Percentiles rank a stretch among this genome's conserved stretches.
Evolutionary conservation across 1,140 invertebrate genomes (phyloP).

Genomic region (Caenorhabditis briggsae): DNA sequence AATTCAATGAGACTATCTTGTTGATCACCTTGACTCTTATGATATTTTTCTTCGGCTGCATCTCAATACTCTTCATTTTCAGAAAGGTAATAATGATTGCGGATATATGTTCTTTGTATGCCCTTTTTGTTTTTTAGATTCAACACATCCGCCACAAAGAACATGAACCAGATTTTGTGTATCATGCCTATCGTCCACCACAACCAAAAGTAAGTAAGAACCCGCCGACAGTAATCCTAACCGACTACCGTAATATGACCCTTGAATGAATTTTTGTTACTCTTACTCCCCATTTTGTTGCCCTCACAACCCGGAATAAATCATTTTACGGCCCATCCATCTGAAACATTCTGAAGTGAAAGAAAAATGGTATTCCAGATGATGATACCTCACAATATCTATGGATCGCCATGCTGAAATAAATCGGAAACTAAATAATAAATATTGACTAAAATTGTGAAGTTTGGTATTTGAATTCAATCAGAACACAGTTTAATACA

Average conservation of each 20-base stretch:
- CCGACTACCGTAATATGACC: constrained; percentile 51
- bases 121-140: constrained; percentile 3
- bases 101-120: no score
- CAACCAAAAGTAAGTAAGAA: constrained; percentile 54
- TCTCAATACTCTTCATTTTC: constrained; percentile 37
- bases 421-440: background rate
- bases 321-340: background rate
- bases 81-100: background rate
- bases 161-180: constrained; percentile 33
- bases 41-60: constrained; percentile 44
- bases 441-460: background rate
- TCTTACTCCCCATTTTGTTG: background rate
- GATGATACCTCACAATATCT: constrained; percentile 45
- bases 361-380: background rate
- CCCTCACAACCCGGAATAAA: constrained; percentile 12
- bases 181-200: constrained; percentile 38
- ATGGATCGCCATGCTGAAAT: constrained; percentile 49
- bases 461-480: no score
- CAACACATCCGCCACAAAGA: constrained; percentile 37
- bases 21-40: constrained; percentile 42
- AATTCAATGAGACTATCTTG: constrained; percentile 52
- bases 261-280: constrained; percentile 3
- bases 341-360: background rate
- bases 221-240: constrained; percentile 40
- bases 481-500: background rate